phyloP scores from a whole-genome alignment of 1,140 invertebrate species.

The Diabrotica undecimpunctata region DNA sequence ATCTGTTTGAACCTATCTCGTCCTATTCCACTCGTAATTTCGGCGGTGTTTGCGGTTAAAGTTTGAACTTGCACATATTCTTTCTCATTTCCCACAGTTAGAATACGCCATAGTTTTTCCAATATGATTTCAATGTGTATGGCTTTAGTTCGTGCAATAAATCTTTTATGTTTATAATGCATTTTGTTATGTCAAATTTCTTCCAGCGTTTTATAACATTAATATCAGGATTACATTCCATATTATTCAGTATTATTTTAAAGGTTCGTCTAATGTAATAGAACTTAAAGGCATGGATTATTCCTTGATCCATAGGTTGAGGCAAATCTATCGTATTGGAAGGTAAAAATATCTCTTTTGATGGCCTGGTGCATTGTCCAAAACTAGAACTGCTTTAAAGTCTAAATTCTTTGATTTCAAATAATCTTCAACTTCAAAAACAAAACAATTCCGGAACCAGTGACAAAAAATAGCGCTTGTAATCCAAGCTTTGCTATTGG shows the following conservation, averaged over 20 bases:
- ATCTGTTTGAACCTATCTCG: slow-evolving; percentile 42
- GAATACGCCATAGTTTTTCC: slow-evolving; percentile 38
- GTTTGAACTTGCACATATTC: slow-evolving; percentile 23
- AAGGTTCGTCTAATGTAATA: slow-evolving; percentile 29
- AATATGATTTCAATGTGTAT: slow-evolving; percentile 41
- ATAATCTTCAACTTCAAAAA: slow-evolving; percentile 30
- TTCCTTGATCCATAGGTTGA: slow-evolving; percentile 46
- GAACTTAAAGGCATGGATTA: slow-evolving; percentile 45
- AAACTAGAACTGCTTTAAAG: slow-evolving; percentile 39
- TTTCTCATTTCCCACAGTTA: slow-evolving; percentile 23
- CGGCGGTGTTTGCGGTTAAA: slow-evolving; percentile 19
- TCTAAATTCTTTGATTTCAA: slow-evolving; percentile 24
- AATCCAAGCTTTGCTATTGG: slow-evolving; percentile 23
- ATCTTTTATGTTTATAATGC: slow-evolving; percentile 20
- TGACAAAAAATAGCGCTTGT: slow-evolving; percentile 23
- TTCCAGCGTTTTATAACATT: slow-evolving; percentile 27
- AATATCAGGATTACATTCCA: slow-evolving; percentile 21
- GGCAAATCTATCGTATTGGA: slow-evolving; percentile 42
- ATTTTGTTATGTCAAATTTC: slow-evolving; percentile 22
- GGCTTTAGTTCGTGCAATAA: slow-evolving; percentile 33
- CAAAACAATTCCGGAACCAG: slow-evolving; percentile 30
- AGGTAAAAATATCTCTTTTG: slow-evolving; percentile 39
- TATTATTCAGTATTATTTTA: slow-evolving; percentile 19
- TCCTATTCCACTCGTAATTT: slow-evolving; percentile 34
- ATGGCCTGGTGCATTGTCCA: slow-evolving; percentile 44